Percentiles rank a stretch among this genome's conserved stretches.
These are phyloP conservation scores for Scaptodrosophila lebanonensis DNA, from an alignment of 1,140 invertebrate genomes.

Conservation along the genomic window DNA sequence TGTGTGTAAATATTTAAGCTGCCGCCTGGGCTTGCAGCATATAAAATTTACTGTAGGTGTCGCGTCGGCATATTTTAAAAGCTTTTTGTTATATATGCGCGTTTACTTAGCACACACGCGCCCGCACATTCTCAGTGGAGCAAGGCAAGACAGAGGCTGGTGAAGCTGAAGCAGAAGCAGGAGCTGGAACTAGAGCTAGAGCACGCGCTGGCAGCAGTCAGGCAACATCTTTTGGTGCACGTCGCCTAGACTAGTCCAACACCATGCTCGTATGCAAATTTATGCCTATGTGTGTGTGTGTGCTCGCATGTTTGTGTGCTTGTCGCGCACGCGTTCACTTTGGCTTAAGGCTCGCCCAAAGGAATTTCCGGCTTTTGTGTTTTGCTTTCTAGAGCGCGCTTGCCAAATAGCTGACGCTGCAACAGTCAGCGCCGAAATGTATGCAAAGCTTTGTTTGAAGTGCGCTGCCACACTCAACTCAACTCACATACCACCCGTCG, in stretches of 20 bases:
- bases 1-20: conserved; percentile 68
- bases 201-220: no score
- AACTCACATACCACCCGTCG: conserved; percentile 14
- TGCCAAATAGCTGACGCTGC: conserved; percentile 65
- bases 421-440: conserved; percentile 55
- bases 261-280: conserved; percentile 13
- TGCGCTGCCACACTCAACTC: conserved; percentile 23
- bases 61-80: conserved; percentile 77
- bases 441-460: conserved; percentile 74
- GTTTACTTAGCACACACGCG: conserved; percentile 60
- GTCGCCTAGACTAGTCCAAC: conserved; percentile 7
- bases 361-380: conserved; percentile 65
- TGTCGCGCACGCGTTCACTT: conserved; percentile 63
- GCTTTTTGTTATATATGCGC: conserved; percentile 65
- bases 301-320: conserved; percentile 22
- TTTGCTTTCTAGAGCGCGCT: conserved; percentile 53
- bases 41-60: conserved; percentile 75
- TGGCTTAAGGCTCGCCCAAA: conserved; percentile 66
- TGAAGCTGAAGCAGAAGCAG: neutral
- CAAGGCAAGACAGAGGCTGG: neutral
- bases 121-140: neutral
- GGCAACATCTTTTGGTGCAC: no score
- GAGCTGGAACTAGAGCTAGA: neutral
- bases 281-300: conserved; percentile 4
- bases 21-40: conserved; percentile 29